Percentiles rank a stretch among this genome's conserved stretches.
Evolutionary conservation across 2,113 vertebrate species (phyloP).

Genomic region (Azemiops feae): DNA sequence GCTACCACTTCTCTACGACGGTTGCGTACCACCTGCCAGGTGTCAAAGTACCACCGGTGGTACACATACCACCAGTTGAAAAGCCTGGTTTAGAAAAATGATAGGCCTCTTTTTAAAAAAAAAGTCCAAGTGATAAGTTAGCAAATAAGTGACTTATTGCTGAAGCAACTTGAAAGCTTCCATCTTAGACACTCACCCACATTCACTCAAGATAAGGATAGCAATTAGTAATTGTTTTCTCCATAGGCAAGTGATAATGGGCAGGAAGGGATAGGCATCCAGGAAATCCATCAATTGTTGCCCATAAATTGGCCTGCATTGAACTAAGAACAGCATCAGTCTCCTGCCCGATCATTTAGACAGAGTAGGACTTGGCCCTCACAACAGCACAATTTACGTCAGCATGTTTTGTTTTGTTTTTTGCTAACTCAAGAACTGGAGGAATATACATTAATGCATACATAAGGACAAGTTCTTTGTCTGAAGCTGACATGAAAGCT

Average conservation of each 20-base stretch:
- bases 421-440: background rate
- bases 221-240: background rate
- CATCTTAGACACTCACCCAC: background rate
- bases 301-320: background rate
- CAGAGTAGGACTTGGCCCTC: background rate
- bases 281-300: background rate
- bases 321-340: background rate
- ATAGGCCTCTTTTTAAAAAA: background rate
- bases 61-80: no score
- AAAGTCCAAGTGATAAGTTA: background rate
- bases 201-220: background rate
- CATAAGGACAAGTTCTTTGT: background rate
- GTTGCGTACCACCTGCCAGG: no score
- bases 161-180: background rate
- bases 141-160: background rate
- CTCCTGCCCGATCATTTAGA: background rate
- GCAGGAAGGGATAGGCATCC: background rate
- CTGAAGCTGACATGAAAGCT: rapidly evolving
- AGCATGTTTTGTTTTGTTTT: background rate
- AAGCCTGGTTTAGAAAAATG: background rate
- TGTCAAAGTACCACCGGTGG: no score
- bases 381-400: background rate
- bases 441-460: background rate
- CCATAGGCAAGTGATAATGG: background rate
- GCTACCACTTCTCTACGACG: no score